A percentile compares a stretch with the other conserved stretches of the same genome.
These are phyloP conservation scores for Ooceraea biroi DNA, from an alignment of 1,140 invertebrate genomes.

Conservation along the genomic window DNA sequence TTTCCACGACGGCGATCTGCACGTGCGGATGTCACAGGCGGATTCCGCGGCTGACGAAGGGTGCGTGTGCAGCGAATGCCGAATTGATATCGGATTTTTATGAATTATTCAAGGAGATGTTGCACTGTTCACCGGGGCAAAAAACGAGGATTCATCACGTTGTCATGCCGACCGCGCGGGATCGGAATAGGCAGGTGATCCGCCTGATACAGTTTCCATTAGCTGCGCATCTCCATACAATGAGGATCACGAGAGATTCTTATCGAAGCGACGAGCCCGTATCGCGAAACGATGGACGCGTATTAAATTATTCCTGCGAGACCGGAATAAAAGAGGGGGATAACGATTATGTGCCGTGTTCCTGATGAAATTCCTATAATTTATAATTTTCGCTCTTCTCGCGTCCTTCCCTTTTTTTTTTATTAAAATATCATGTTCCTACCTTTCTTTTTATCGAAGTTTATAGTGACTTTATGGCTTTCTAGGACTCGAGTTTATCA, in stretches of 20 bases:
- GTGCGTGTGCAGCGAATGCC: neutral
- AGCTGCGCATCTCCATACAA: neutral
- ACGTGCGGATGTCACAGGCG: slow-evolving; percentile 1
- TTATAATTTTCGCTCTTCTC: neutral
- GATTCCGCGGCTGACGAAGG: neutral
- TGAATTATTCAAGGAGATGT: slow-evolving; percentile 16
- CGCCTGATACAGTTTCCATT: neutral
- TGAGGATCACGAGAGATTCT: neutral
- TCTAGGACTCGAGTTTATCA: too few species aligned
- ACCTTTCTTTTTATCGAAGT: too few species aligned
- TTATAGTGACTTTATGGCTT: too few species aligned
- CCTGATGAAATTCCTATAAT: neutral
- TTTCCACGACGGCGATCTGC: slow-evolving; percentile 4
- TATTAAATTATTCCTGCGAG: neutral
- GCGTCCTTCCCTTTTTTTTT: neutral
- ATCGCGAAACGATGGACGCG: neutral
- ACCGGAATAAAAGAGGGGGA: neutral
- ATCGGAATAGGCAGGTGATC: too few species aligned
- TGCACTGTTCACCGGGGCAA: too few species aligned
- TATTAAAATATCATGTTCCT: neutral
- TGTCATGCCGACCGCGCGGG: neutral
- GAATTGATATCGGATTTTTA: slow-evolving; percentile 17
- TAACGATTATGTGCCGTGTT: neutral
- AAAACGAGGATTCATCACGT: neutral
- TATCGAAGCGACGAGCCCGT: neutral